Evolutionary conservation across 2,113 vertebrate species (phyloP), one percentile per base, ranked within the genome.

Genomic region (Phoenicopterus ruber): DNA sequence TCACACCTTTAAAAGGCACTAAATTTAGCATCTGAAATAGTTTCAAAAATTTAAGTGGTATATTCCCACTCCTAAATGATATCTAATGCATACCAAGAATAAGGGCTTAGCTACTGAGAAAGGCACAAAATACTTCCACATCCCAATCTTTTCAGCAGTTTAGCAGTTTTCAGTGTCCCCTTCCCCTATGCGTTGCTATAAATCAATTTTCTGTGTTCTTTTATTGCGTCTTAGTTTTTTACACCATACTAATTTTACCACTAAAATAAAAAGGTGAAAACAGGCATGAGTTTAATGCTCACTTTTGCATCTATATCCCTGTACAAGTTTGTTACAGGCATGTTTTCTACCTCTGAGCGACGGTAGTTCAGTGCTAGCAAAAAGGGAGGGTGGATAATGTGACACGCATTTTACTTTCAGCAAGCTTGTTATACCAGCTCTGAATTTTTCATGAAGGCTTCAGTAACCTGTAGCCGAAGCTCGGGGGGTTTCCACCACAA

Each of bases 381-480:
- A 98, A 97, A 97, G 95, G 97, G 97, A 93, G 97, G 95, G 85
- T 97, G 97, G 98, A 98, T 99, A 98, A 97, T 98, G 98, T 98
- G 98, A 98, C 98, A 98, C 8, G 50, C 97, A 96, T 98, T 97
- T 98, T 96, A 98, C 98, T 98, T 98, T 98, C 97, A 97, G 97
- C 97, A 97, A 98, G 98, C 98, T 98, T 98, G 98, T 98, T 98
- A 98, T 97, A 98, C 98, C 98, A 98, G 98, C 98, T 98, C 98
- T 99, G 99, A 99, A 99, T 99, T 99, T 99, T 99, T 99, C 98
- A 99, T 99, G 99, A 99, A 98, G 96, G 98, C 98, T 98, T 98
- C 95, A 89, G 98, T 99, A 98, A 98, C 98, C 98, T 98, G 98
- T 98, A 98, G 98, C 98, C 62, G 98, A 98, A 98, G 97, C 99